A percentile compares a stretch with the other conserved stretches of the same genome.
Conservation (phyloP, 2,888 invertebrate species). For the Cheilosia variabilis region DNA sequence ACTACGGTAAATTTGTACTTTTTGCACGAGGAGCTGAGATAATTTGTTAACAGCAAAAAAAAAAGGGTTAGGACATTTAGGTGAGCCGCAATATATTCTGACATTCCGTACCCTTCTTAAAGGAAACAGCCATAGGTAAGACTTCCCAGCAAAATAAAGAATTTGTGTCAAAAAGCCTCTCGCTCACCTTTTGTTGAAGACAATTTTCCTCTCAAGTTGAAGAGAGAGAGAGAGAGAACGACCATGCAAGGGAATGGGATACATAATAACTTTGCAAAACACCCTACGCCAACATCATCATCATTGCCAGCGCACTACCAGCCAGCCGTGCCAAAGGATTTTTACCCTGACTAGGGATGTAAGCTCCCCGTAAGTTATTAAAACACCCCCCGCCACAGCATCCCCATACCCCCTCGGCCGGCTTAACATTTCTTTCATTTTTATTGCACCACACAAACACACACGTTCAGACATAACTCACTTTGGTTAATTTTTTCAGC, state of each 20-base stretch:
- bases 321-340: conserved; percentile 54
- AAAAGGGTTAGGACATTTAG: not conserved
- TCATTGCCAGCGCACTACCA: conserved; percentile 18
- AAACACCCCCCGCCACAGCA: conserved; percentile 19
- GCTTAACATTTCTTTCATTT: conserved; percentile 18
- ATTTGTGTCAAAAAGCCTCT: conserved; percentile 53
- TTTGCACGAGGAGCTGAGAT: conserved; percentile 14
- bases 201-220: conserved; percentile 52
- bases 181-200: conserved; percentile 37
- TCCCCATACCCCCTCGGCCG: not conserved
- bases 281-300: conserved; percentile 29
- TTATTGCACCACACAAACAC: conserved; percentile 28
- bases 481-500: conserved; percentile 38
- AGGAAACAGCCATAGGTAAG: not conserved
- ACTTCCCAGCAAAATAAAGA: not conserved
- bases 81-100: not conserved
- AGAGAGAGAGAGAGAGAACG: not conserved
- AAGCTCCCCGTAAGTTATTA: conserved; percentile 60
- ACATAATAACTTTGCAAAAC: conserved; percentile 45
- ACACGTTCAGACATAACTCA: conserved; percentile 6
- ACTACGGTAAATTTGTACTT: conserved; percentile 22
- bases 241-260: conserved; percentile 12
- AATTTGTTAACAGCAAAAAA: conserved; percentile 16
- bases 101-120: not conserved
- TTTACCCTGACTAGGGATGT: conserved; percentile 16